phyloP scores from a whole-genome alignment of 2,113 vertebrate species.

The Cyphotilapia sp. region DNA sequence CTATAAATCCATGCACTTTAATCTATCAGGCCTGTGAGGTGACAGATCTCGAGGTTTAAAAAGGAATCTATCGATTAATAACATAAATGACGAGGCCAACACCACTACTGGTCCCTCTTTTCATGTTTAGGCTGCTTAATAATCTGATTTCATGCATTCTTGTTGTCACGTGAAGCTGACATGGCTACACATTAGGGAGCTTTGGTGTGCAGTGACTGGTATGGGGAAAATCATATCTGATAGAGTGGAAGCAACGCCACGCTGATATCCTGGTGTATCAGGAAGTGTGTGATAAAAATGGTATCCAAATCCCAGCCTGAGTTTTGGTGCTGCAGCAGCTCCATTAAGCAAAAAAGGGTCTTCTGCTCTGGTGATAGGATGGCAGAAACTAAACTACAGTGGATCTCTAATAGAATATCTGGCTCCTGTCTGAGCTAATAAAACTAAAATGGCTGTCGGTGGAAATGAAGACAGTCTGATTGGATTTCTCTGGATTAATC shows the following conservation, averaged over 20 bases:
- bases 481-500: slow-evolving; percentile 64
- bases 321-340: neutral
- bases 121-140: neutral
- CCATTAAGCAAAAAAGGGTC: neutral
- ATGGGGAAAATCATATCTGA: neutral
- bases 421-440: slow-evolving; percentile 50
- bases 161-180: neutral
- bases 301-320: neutral
- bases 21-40: neutral
- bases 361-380: neutral
- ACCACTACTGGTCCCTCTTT: rapidly evolving
- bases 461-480: slow-evolving; percentile 66
- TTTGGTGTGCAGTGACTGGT: neutral
- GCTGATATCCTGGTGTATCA: neutral
- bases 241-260: neutral
- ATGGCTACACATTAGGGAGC: neutral
- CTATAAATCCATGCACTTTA: neutral
- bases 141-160: neutral
- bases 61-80: neutral
- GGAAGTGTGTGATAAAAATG: neutral
- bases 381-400: slow-evolving; percentile 2
- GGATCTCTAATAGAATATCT: slow-evolving; percentile 43
- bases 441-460: slow-evolving; percentile 62
- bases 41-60: rapidly evolving
- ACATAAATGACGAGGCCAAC: rapidly evolving